Percentiles rank a stretch among this genome's conserved stretches.
Evolutionary conservation across 1,140 invertebrate species (phyloP).

Genomic region (Drosophila biarmipes): DNA sequence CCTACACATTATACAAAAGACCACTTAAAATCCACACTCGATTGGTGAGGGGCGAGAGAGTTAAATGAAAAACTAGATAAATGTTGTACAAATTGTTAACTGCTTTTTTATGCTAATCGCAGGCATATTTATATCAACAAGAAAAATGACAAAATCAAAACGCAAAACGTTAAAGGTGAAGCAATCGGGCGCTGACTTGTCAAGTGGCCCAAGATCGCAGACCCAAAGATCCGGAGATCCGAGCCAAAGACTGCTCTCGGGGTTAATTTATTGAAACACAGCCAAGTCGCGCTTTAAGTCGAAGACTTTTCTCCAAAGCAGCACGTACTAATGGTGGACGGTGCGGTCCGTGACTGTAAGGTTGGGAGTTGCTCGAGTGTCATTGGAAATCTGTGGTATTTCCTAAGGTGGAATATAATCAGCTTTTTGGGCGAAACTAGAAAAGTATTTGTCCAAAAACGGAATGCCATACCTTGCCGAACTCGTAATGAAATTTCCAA

Average conservation of each 20-base stretch:
- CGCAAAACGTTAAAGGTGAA: slow-evolving; percentile 66
- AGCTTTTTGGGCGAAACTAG: too few relatives aligned
- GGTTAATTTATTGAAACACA: slow-evolving; percentile 55
- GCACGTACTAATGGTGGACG: slow-evolving; percentile 27
- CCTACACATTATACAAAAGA: slow-evolving; percentile 71
- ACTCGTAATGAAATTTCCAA: too few relatives aligned
- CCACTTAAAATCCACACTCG: slow-evolving; percentile 63
- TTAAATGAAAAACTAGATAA: slow-evolving; percentile 79
- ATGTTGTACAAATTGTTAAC: slow-evolving; percentile 83
- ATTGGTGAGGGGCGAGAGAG: slow-evolving; percentile 5
- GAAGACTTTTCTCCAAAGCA: slow-evolving; percentile 22
- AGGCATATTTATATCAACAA: slow-evolving; percentile 70
- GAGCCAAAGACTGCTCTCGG: slow-evolving; percentile 5
- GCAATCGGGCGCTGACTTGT: slow-evolving; percentile 46
- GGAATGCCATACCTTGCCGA: too few relatives aligned
- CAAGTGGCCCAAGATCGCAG: slow-evolving; percentile 46
- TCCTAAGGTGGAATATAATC: too few relatives aligned
- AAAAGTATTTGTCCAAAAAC: too few relatives aligned
- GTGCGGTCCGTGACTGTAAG: background rate
- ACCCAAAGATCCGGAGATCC: slow-evolving; percentile 1
- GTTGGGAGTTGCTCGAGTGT: too few relatives aligned
- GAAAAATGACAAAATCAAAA: slow-evolving; percentile 79
- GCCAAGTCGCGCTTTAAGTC: slow-evolving; percentile 30
- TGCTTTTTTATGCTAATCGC: slow-evolving; percentile 81
- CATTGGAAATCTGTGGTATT: background rate